Conservation (phyloP, 2,797 vertebrate species). For the Rhadinocentrus ornatus region DNA sequence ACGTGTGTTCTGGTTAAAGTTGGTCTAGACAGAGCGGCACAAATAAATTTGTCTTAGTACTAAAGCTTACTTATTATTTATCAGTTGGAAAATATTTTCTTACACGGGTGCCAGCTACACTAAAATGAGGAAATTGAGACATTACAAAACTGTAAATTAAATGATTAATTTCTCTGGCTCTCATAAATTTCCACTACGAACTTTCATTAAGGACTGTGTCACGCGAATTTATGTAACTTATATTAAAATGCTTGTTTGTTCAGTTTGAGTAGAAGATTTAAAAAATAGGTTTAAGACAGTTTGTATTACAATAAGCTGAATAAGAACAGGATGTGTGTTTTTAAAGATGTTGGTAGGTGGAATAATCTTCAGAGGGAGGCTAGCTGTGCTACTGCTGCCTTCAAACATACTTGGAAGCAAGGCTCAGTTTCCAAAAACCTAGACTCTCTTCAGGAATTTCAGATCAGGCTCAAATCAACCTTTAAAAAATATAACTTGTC, state of each 20-base stretch:
- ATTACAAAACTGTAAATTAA: conserved; percentile 13
- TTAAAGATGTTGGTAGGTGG: neutral
- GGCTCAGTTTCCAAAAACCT: neutral
- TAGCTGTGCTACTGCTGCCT: neutral
- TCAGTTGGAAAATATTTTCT: neutral
- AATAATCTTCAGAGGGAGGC: neutral
- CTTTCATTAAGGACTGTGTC: neutral
- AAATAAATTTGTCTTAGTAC: conserved; percentile 24
- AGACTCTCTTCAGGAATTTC: conserved; percentile 3
- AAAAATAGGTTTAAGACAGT: neutral
- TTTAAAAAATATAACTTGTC: conserved; percentile 25
- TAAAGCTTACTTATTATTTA: neutral
- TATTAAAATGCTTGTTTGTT: neutral
- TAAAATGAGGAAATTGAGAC: neutral
- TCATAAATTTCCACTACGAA: neutral
- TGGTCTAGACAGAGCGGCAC: conserved; percentile 44
- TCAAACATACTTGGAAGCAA: neutral
- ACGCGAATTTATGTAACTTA: neutral
- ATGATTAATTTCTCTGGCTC: conserved; percentile 9
- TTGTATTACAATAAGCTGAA: conserved; percentile 1
- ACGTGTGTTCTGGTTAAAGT: conserved; percentile 17
- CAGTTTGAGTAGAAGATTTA: neutral
- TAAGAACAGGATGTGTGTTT: conserved; percentile 24
- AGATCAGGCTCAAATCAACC: neutral
- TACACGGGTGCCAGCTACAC: neutral